Base-by-base conservation (phyloP, 1,140 invertebrate species). In the Zaprionus davidi region DNA sequence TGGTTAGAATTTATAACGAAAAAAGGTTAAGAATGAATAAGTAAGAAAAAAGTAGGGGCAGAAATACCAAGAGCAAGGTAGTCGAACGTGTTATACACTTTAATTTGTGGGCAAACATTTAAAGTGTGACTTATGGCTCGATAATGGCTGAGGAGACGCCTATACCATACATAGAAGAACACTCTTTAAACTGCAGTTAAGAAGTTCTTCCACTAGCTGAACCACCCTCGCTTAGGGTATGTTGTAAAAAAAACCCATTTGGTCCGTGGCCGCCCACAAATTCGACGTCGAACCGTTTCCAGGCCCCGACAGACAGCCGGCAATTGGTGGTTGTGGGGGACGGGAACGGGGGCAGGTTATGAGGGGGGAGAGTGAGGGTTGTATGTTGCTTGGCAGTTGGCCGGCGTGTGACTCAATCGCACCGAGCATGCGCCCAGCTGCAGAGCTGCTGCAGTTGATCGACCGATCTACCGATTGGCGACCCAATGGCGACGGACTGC, bases 1-100 rank as follows among this genome's bases (percentile, higher is more conserved):
- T 88, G 81, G 66, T 85, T 81, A 88, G 85, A 88, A 88, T 88
- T 88, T 82, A 90, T 85, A 90, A 90, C 81, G 70, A 79, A 87
- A 82, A 80, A 78, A 66, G 72, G 55, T 70, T 76, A 58, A 80
- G 67, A 56, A 59, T 38, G 63, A 86, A 79, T 72, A 79, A 73
- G 75, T 60, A 70, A 80, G 56, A 78, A 78, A 66, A 62, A 53
- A 71, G 34, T 62, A 44, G 49, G 44, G 60, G 51, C 34, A 60
- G n/a, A 15, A 26, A 9, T 3, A n/a, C 13, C 28, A 36, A 28
- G 13, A 5, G 3, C 6, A 1, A 17, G 7, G 17, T 22, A 12
- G 13, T 36, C 12, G 31, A 28, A 31, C 4, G 9, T 3, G 11
- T 4, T 6, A 63, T 44, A 46, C 36, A 62, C 24, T n/a, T 13